A percentile compares a stretch with the other conserved stretches of the same genome.
These are phyloP conservation scores for Empidonax alnorum DNA, from an alignment of 2,113 vertebrate genomes.

Conservation along the genomic window DNA sequence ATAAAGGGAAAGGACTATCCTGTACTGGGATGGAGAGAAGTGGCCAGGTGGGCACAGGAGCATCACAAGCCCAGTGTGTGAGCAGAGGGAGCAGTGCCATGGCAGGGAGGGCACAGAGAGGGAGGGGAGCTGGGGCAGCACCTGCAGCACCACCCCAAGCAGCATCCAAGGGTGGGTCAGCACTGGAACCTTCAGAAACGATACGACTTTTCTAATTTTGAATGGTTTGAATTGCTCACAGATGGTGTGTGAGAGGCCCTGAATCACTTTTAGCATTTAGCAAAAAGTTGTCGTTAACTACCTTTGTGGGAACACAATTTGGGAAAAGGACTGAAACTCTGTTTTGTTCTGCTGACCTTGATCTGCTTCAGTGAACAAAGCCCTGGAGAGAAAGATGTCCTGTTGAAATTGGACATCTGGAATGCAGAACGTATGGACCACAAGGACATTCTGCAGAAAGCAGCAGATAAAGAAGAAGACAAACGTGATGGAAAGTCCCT, in stretches of 20 bases:
- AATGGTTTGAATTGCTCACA: background rate
- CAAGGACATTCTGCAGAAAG: background rate
- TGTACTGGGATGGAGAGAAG: rapidly evolving
- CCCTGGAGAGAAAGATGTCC: background rate
- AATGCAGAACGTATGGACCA: background rate
- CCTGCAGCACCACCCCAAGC: background rate
- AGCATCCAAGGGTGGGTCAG: background rate
- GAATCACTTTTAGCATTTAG: background rate
- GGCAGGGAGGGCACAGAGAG: too few species aligned
- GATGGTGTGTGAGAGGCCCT: background rate
- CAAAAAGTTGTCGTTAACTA: background rate
- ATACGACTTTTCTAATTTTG: background rate
- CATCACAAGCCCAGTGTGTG: rapidly evolving
- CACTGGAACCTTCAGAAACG: background rate
- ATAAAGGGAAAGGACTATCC: background rate
- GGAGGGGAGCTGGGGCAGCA: background rate
- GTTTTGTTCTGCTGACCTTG: background rate
- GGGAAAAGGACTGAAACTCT: background rate
- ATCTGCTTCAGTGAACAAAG: background rate
- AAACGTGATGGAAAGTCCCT: background rate
- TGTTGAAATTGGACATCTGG: background rate
- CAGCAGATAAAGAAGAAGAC: background rate
- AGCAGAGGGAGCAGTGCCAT: rapidly evolving
- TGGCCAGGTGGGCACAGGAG: rapidly evolving
- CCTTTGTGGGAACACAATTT: background rate